Base-by-base conservation (phyloP, 30 jellyfish, hydroid and myxozoan genomes). In the Clytia hemisphaerica region DNA sequence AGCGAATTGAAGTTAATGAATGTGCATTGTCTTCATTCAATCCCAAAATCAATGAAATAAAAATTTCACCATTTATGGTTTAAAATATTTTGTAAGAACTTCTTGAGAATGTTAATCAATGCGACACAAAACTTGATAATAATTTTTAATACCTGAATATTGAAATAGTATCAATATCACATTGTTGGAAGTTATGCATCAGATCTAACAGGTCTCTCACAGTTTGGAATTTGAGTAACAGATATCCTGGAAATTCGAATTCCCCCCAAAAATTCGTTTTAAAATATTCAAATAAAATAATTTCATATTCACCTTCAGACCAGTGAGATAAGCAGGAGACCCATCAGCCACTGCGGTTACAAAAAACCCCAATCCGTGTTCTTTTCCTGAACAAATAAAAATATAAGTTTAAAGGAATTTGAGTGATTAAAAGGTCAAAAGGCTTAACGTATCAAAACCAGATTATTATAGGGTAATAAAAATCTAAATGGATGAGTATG, bases 281-380 rank as follows among this genome's bases (percentile, higher is more conserved):
- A 40, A 40, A 40, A 40, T 10, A 40, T 6, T 26, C 28, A 26
- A 22, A 51, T 26, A 51, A 51, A 51, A 51, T 7, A 51, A 10
- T 22, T 7, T 6, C 26, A 57, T 46, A 45, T 80, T 27, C 68
- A 68, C 98, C 73, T 78, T 77, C n/a, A 89, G 77, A 15, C 98
- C 98, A 7, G 95, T 75, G 9, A 51, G 80, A 66, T 80, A 87
- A 1, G 98, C 98, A 15, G 98, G 83, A 3, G 98, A 89, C 4
- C 93, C 95, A 3, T 77, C 84, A 5, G 57, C 58, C 15, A 89
- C 75, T 31, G 94, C 48, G n/a, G 98, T 80, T 42, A 89, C 98
- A 67, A 62, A 80, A 26, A 89, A 70, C 18, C 98, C 98, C 51
- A 79, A 58, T 45, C 91, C 94, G 46, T 89, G 94, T 54, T 89